A percentile compares a stretch with the other conserved stretches of the same genome.
Evolutionary conservation across 2,888 invertebrate genomes (phyloP).

Genomic region (Germaria angustata): DNA sequence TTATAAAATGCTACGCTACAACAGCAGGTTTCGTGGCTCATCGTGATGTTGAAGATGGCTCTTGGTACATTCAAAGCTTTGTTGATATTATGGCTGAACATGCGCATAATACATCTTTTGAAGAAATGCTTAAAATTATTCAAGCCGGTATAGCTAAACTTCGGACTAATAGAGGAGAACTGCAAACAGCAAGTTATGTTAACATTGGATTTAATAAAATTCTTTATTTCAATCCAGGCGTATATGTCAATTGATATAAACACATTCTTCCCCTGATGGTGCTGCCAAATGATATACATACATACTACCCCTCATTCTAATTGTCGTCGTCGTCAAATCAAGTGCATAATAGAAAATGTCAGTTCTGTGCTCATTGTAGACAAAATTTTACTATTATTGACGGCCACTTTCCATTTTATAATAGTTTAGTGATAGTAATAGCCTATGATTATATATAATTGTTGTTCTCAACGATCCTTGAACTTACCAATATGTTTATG

Average conservation of each 20-base stretch:
- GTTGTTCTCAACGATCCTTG: no score
- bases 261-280: not conserved
- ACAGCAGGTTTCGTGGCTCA: constrained; percentile 81
- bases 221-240: constrained; percentile 86
- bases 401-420: no score
- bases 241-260: constrained; percentile 38
- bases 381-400: no score
- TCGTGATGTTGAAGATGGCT: constrained; percentile 83
- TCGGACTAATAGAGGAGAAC: constrained; percentile 74
- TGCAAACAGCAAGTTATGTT: constrained; percentile 84
- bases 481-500: no score
- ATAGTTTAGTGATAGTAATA: no score
- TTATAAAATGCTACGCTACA: constrained; percentile 85
- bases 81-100: constrained; percentile 84
- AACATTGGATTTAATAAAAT: constrained; percentile 84
- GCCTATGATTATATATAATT: no score
- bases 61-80: constrained; percentile 87
- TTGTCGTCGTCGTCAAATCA: no score
- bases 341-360: no score
- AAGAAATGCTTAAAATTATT: constrained; percentile 84
- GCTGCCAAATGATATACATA: constrained; percentile 20
- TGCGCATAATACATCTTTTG: constrained; percentile 84
- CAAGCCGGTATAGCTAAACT: constrained; percentile 80
- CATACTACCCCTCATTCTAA: no score
- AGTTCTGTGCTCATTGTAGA: no score